Base-by-base conservation (phyloP, 1,140 invertebrate genomes). In the Apis cerana region DNA sequence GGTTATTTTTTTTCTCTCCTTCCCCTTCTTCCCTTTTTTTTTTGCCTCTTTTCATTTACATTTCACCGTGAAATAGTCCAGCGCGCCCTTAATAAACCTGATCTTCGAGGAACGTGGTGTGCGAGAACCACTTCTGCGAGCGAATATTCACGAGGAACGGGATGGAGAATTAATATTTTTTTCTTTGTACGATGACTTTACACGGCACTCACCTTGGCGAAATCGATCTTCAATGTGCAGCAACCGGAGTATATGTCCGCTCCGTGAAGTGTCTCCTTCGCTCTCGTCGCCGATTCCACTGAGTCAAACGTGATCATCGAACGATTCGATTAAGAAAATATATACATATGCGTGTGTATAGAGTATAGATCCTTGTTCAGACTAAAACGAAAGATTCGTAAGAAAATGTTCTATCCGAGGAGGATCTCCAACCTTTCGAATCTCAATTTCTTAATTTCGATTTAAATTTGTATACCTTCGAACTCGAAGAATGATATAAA, bases 191-290 rank as follows among this genome's bases (percentile, higher is more conserved):
- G n/a, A 43, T 59, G 61, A 12, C 76, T 83, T 84, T 75, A 4
- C 76, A 43, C 33, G 33, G 69, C 17, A 95, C 96, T 96, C 94
- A 99, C 98, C 97, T 99, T 99, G 27, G 99, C 99, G 94, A 97
- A 99, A 95, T 99, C 99, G 93, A 99, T 99, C 96, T 99, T 99
- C 83, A 99, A 95, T 87, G 99, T 99, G 94, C 99, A 99, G 95
- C 99, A 99, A 69, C 99, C 99, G 50, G 98, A 99, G 94, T 99
- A 99, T 92, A 99, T 99, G 94, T 99, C 99, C 74, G 98, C 99
- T 86, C 99, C 99, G 95, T 99, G 98, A 84, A 99, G 96, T 69
- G 97, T 96, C 86, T 99, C 97, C 93, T 99, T 99, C 74, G 98
- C 99, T 92, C 98, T 95, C 85, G 98, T 97, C 64, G 99, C 99